These are phyloP conservation scores for Montifringilla adamsi DNA, from an alignment of 2,113 vertebrate species.

Conservation along the genomic window DNA sequence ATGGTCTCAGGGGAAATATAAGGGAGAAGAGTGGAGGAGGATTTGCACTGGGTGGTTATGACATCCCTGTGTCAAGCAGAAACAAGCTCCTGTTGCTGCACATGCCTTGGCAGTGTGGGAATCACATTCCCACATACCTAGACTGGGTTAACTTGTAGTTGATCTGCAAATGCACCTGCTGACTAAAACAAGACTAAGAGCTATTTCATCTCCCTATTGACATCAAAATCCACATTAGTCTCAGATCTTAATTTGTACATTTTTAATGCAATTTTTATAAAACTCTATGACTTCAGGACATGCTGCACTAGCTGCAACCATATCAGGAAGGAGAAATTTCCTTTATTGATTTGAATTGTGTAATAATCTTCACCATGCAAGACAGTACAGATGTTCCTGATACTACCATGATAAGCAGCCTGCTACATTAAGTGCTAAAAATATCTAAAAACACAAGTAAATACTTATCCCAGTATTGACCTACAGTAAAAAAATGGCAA, in stretches of 20 bases:
- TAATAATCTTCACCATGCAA: background rate
- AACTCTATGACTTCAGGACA: background rate
- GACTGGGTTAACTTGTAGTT: background rate
- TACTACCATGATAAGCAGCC: fast-evolving
- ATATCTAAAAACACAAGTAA: background rate
- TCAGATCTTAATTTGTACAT: background rate
- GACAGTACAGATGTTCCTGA: background rate
- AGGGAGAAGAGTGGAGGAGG: background rate
- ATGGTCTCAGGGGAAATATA: background rate
- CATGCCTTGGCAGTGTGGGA: background rate
- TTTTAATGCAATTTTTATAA: background rate
- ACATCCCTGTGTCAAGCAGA: background rate
- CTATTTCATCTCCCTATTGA: background rate
- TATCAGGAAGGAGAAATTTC: background rate
- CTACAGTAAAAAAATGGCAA: background rate
- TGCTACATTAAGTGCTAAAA: background rate
- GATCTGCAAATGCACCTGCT: background rate
- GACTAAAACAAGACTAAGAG: background rate
- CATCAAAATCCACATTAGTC: background rate
- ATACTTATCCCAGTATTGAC: background rate
- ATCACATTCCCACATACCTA: background rate
- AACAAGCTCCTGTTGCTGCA: background rate
- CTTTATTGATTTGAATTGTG: background rate
- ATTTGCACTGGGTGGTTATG: background rate
- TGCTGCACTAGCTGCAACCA: background rate